Conservation (phyloP, 2,113 vertebrate species). For the Lynx canadensis region DNA sequence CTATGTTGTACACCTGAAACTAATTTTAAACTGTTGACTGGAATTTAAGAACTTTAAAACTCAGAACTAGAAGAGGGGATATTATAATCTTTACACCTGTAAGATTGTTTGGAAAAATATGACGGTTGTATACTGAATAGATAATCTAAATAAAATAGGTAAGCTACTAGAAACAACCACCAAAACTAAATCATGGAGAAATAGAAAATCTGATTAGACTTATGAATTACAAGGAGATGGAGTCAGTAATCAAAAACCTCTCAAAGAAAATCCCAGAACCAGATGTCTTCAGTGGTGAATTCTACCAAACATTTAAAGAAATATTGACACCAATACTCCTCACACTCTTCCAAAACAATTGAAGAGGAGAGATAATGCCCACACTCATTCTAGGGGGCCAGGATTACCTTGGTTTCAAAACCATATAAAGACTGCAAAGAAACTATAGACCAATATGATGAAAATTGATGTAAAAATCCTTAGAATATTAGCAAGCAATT, state of each 20-base stretch:
- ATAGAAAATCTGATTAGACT: neutral
- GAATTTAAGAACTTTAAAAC: neutral
- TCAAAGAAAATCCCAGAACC: neutral
- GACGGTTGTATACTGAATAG: neutral
- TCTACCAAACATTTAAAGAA: neutral
- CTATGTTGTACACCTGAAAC: neutral
- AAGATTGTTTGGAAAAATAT: neutral
- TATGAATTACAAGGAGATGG: neutral
- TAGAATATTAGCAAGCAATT: neutral
- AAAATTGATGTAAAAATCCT: neutral
- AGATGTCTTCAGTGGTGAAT: neutral
- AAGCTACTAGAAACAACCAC: neutral
- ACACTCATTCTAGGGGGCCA: neutral
- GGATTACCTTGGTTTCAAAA: neutral
- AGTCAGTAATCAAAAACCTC: neutral
- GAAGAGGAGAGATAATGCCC: neutral
- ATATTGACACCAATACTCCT: neutral
- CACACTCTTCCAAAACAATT: neutral
- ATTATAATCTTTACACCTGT: neutral
- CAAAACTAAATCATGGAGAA: neutral
- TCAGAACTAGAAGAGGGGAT: neutral
- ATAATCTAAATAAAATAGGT: neutral
- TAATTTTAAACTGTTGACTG: neutral
- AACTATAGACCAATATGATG: neutral
- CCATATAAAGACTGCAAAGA: neutral